Percentiles rank a stretch among this genome's conserved stretches.
phyloP scores from a whole-genome alignment of 2,113 vertebrate species.

The Grus americana region DNA sequence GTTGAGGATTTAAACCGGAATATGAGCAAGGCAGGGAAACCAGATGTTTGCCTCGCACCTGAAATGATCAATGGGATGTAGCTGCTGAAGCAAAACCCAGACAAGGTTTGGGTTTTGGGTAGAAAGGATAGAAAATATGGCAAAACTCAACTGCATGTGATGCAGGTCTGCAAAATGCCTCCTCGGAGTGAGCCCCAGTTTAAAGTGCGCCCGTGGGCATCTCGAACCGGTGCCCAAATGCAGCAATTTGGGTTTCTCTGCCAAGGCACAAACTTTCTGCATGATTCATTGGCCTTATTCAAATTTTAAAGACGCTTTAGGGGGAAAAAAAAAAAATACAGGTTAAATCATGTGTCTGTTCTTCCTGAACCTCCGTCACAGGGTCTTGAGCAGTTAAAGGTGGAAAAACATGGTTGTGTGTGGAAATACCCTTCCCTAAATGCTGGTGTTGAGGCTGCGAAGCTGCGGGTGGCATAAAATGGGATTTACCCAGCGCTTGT shows the following conservation, averaged over 20 bases:
- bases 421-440: neutral
- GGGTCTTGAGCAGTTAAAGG: neutral
- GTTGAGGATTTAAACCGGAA: neutral
- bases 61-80: accelerated
- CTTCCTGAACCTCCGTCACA: accelerated
- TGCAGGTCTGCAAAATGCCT: neutral
- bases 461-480: neutral
- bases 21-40: accelerated
- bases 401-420: accelerated
- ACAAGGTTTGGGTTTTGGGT: no score
- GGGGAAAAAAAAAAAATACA: neutral
- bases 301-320: neutral
- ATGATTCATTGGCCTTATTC: neutral
- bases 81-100: neutral
- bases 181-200: neutral
- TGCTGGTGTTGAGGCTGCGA: accelerated
- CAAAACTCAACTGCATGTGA: neutral
- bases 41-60: accelerated
- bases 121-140: neutral
- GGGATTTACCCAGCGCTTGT: neutral
- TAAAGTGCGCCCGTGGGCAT: neutral
- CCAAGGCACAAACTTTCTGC: neutral
- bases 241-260: neutral
- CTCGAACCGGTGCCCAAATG: accelerated
- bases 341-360: neutral